These are phyloP conservation scores for Sebastes minor DNA, from an alignment of 2,797 vertebrate genomes.

Conservation along the genomic window DNA sequence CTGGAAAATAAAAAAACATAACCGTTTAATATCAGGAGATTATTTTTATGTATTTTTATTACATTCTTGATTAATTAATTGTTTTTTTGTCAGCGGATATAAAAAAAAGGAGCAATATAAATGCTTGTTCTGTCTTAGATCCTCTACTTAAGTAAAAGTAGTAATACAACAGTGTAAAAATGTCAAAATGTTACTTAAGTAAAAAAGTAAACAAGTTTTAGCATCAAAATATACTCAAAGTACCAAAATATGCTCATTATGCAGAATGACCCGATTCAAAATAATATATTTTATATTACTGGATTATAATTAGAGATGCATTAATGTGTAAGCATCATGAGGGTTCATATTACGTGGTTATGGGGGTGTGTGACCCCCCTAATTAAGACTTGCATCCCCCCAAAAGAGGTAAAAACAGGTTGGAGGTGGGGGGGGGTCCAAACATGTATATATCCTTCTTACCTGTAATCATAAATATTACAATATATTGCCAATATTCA, in stretches of 20 bases:
- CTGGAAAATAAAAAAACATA: slow-evolving; percentile 67
- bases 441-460: no score
- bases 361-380: no score
- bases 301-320: background rate
- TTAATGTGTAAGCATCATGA: rapidly evolving
- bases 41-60: background rate
- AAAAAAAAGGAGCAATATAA: no score
- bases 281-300: background rate
- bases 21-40: background rate
- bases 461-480: background rate
- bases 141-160: no score
- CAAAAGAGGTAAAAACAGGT: no score
- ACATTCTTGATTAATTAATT: background rate
- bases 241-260: background rate
- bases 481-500: background rate
- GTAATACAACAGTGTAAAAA: no score
- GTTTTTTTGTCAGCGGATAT: background rate
- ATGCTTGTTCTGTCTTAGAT: no score
- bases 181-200: background rate
- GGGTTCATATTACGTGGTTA: rapidly evolving
- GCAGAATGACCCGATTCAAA: background rate
- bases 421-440: no score
- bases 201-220: background rate
- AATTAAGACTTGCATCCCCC: no score
- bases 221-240: background rate